A percentile compares a stretch with the other conserved stretches of the same genome.
Conservation (phyloP, 2,113 vertebrate genomes). For the Anolis sagrei region DNA sequence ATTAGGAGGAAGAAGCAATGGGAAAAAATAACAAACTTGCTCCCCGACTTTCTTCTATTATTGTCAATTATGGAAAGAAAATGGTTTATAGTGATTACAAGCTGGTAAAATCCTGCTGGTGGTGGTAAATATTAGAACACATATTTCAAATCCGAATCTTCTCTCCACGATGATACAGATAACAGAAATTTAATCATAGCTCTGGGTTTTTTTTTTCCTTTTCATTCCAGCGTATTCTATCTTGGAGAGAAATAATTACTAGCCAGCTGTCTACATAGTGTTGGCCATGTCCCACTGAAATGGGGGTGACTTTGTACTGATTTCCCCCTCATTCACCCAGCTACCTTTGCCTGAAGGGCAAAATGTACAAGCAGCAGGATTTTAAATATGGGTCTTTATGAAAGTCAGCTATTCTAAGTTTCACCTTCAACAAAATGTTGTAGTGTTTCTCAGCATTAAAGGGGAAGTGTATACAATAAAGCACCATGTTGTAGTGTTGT, state of each 20-base stretch:
- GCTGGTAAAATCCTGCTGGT: slow-evolving; percentile 18
- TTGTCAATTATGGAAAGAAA: slow-evolving; percentile 22
- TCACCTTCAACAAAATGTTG: not conserved
- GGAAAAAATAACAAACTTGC: not conserved
- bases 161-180: slow-evolving; percentile 27
- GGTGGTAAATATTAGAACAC: slow-evolving; percentile 2
- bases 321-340: not conserved
- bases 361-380: not conserved
- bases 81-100: slow-evolving; percentile 22
- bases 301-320: too few relatives aligned
- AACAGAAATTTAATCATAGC: slow-evolving; percentile 34
- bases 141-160: not conserved
- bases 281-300: not conserved
- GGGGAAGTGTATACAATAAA: not conserved
- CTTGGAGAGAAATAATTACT: slow-evolving; percentile 26
- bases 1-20: slow-evolving; percentile 19
- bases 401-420: not conserved
- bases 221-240: slow-evolving; percentile 18
- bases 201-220: not conserved
- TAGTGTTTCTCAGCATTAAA: not conserved
- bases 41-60: slow-evolving; percentile 1
- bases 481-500: too few relatives aligned
- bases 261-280: not conserved
- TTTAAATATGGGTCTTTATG: not conserved
- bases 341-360: not conserved